These are phyloP conservation scores for Mungos mungo DNA, from an alignment of 2,113 vertebrate species.

Conservation along the genomic window DNA sequence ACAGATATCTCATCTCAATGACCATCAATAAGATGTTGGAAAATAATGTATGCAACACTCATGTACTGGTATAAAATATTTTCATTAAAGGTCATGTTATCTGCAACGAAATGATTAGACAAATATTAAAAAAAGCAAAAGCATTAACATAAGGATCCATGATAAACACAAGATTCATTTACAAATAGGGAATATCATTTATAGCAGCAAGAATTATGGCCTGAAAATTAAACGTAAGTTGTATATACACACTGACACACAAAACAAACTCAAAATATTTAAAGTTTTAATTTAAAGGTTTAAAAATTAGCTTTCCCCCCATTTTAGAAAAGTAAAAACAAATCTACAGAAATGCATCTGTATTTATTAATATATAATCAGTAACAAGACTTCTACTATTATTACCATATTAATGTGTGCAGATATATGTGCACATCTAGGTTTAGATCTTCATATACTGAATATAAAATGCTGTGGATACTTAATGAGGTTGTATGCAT, in stretches of 20 bases:
- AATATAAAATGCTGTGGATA: neutral
- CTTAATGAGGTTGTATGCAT: neutral
- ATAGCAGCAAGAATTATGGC: neutral
- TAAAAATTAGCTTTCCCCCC: neutral
- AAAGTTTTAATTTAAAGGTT: neutral
- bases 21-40: neutral
- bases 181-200: neutral
- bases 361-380: neutral
- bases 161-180: neutral
- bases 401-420: neutral
- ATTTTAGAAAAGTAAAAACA: neutral
- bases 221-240: neutral
- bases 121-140: neutral
- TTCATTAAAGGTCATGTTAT: neutral
- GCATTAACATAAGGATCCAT: neutral
- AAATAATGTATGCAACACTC: neutral
- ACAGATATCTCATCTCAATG: neutral
- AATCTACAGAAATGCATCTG: neutral
- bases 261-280: neutral
- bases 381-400: neutral
- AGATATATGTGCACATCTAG: neutral
- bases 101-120: neutral
- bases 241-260: neutral
- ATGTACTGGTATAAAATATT: neutral
- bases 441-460: neutral